Conservation (phyloP, 2,888 invertebrate species). For the Zaprionus lineosus region DNA sequence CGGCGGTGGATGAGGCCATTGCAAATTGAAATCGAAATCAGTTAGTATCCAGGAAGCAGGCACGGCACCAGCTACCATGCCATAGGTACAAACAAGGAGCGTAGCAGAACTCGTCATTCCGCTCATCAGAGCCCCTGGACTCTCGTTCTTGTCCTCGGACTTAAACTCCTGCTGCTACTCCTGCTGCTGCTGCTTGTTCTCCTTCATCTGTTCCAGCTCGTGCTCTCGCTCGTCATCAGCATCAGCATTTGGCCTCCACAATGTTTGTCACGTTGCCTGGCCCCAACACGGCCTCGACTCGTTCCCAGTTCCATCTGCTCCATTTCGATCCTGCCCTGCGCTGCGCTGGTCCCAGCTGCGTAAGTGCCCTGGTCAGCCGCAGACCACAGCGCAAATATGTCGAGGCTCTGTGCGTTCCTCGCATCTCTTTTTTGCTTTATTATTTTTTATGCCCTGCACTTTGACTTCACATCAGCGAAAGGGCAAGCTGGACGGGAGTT, state of each 20-base stretch:
- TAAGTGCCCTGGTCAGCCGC: constrained; percentile 72
- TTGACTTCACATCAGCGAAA: constrained; percentile 53
- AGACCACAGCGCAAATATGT: constrained; percentile 60
- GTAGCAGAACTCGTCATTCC: constrained; percentile 37
- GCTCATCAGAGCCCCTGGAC: constrained; percentile 11
- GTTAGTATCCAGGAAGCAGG: constrained; percentile 44
- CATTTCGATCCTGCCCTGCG: constrained; percentile 3
- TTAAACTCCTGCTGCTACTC: constrained; percentile 14
- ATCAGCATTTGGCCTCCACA: constrained; percentile 2
- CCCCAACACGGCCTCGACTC: constrained; percentile 18
- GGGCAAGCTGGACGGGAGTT: constrained; percentile 54
- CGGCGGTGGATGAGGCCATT: constrained; percentile 45
- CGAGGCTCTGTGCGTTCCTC: constrained; percentile 5
- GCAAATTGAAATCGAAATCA: constrained; percentile 78
- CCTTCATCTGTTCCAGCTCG: not conserved
- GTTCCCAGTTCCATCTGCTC: not conserved
- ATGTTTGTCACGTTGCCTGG: constrained; percentile 37
- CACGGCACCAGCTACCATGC: constrained; percentile 1
- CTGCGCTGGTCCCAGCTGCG: constrained; percentile 41
- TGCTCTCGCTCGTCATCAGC: constrained; percentile 2
- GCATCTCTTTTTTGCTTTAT: not conserved
- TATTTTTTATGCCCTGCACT: constrained; percentile 38
- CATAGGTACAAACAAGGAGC: no score
- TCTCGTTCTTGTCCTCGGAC: constrained; percentile 14
- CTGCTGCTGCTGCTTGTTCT: not conserved